These are phyloP conservation scores for Noctua janthe DNA, from an alignment of 2,888 invertebrate genomes.

Conservation along the genomic window DNA sequence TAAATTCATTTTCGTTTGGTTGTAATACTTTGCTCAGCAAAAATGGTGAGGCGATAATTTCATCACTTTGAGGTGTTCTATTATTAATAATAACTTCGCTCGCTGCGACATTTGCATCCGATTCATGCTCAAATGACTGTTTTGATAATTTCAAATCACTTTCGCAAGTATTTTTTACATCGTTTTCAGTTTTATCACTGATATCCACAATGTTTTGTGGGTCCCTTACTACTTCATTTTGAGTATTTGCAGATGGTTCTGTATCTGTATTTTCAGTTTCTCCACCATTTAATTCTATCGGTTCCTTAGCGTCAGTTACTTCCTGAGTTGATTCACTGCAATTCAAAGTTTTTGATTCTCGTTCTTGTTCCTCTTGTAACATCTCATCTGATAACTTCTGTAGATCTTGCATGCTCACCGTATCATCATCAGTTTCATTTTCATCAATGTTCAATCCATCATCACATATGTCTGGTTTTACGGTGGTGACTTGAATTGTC, in stretches of 20 bases:
- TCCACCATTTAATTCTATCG: neutral
- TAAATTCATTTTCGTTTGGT: slow-evolving; percentile 53
- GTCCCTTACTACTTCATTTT: slow-evolving; percentile 8
- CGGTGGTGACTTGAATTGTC: slow-evolving; percentile 28
- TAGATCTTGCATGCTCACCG: slow-evolving; percentile 74
- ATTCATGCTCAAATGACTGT: slow-evolving; percentile 19
- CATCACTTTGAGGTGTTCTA: slow-evolving; percentile 56
- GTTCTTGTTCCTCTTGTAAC: slow-evolving; percentile 66
- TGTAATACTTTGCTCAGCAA: slow-evolving; percentile 61
- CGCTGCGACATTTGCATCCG: slow-evolving; percentile 74
- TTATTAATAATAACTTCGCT: slow-evolving; percentile 73
- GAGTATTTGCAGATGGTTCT: slow-evolving; percentile 33
- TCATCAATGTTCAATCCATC: neutral
- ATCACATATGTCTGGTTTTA: slow-evolving; percentile 10
- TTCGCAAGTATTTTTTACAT: slow-evolving; percentile 30
- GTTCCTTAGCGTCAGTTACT: neutral
- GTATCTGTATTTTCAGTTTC: slow-evolving; percentile 21
- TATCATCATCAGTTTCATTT: slow-evolving; percentile 16
- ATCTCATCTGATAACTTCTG: slow-evolving; percentile 81
- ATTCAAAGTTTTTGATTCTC: slow-evolving; percentile 51
- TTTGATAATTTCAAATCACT: slow-evolving; percentile 27
- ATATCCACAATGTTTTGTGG: slow-evolving; percentile 11
- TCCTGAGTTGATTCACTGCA: slow-evolving; percentile 24
- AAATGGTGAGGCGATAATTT: slow-evolving; percentile 51
- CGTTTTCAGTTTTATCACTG: neutral